Conservation (phyloP, 2,113 vertebrate genomes). For the Pseudorectes ferrugineus region DNA sequence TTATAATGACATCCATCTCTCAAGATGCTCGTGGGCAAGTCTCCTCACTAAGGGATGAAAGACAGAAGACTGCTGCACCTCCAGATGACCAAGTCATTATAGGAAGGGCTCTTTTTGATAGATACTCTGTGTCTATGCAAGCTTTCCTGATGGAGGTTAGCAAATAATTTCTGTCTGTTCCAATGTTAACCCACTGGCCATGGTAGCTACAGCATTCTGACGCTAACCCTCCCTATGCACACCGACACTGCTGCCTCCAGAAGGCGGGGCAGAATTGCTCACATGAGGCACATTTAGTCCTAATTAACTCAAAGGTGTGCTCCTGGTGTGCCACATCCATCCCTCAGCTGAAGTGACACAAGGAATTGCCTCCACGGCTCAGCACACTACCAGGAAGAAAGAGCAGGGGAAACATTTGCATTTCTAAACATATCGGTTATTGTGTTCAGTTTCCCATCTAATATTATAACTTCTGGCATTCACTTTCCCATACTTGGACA, state of each 20-base stretch:
- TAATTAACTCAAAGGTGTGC: accelerated
- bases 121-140: not conserved
- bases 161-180: not conserved
- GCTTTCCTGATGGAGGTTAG: not conserved
- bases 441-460: not conserved
- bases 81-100: not conserved
- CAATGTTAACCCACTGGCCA: not conserved
- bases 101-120: not conserved
- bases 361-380: not conserved
- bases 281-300: accelerated
- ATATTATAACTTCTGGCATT: not conserved
- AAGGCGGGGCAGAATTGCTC: accelerated
- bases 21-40: not conserved
- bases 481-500: not conserved
- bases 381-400: not conserved
- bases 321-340: not conserved
- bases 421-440: not conserved
- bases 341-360: not conserved
- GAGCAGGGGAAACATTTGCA: not conserved
- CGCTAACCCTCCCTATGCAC: no score
- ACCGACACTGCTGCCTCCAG: not conserved
- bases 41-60: not conserved
- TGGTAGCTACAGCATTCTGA: accelerated
- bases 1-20: not conserved
- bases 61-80: not conserved